Conservation (phyloP, 2,888 invertebrate species). For the Caenorhabditis drosophilae region DNA sequence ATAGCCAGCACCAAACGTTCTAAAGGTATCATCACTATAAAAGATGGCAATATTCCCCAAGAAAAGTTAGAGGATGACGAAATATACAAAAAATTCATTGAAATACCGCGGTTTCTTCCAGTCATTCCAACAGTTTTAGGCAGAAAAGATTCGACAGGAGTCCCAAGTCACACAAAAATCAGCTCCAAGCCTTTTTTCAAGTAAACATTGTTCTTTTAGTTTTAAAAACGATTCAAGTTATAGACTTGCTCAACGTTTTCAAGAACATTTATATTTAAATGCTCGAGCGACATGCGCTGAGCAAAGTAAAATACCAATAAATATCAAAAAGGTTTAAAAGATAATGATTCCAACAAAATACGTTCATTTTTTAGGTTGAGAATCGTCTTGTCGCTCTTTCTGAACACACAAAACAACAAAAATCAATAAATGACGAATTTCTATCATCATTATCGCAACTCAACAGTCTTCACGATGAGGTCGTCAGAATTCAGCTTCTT, state of each 20-base stretch:
- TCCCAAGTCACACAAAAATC: constrained; percentile 22
- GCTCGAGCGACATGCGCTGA: constrained; percentile 45
- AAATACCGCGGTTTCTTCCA: constrained; percentile 55
- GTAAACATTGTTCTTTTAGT: no score
- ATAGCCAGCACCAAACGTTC: constrained; percentile 39
- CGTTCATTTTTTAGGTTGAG: constrained; percentile 6
- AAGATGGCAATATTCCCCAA: constrained; percentile 41
- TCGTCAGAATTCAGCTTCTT: constrained; percentile 44
- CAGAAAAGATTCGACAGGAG: constrained; percentile 19
- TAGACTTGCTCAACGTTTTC: constrained; percentile 55
- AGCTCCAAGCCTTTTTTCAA: constrained; percentile 39
- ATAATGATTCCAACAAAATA: no score
- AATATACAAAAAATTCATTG: constrained; percentile 42
- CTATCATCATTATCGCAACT: constrained; percentile 25
- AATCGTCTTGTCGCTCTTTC: not conserved
- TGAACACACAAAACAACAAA: constrained; percentile 22
- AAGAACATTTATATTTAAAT: constrained; percentile 55
- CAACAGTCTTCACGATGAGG: constrained; percentile 29
- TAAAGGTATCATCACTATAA: constrained; percentile 45
- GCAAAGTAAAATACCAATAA: constrained; percentile 45
- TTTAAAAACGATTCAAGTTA: no score
- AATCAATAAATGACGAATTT: constrained; percentile 23
- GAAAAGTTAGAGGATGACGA: constrained; percentile 43
- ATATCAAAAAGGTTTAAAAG: constrained; percentile 41
- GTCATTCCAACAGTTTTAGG: constrained; percentile 46